These are phyloP conservation scores for Neodon shergylaensis DNA, from an alignment of 2,113 vertebrate species.

Conservation along the genomic window DNA sequence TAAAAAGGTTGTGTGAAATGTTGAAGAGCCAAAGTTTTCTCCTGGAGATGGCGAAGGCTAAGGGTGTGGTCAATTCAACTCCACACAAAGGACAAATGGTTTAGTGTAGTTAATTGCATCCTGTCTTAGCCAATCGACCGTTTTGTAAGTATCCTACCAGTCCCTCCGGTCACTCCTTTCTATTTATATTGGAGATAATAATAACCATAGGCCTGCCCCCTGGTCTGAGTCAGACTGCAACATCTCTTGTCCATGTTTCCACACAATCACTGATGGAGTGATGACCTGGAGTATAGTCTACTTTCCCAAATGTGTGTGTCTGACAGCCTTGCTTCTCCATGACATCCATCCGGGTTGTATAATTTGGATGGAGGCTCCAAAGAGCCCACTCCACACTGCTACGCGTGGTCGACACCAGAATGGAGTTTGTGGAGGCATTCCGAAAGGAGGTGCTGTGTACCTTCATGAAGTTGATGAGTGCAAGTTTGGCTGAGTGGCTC, in stretches of 20 bases:
- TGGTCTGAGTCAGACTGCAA: conserved; percentile 92
- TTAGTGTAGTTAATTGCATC: conserved; percentile 83
- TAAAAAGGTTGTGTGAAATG: conserved; percentile 95
- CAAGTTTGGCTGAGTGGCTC: conserved; percentile 90
- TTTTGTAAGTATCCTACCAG: conserved; percentile 90
- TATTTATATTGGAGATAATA: conserved; percentile 87
- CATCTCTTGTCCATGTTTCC: conserved; percentile 97
- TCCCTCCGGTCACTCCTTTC: conserved; percentile 90
- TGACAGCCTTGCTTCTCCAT: conserved; percentile 90
- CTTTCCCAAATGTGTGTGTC: conserved; percentile 91
- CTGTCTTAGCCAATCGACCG: conserved; percentile 90
- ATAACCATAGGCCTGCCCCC: conserved; percentile 91
- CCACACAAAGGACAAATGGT: conserved; percentile 95
- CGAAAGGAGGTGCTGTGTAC: conserved; percentile 89
- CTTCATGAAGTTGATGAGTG: conserved; percentile 91
- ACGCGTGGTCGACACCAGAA: conserved; percentile 97
- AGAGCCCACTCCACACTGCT: conserved; percentile 97
- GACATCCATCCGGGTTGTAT: conserved; percentile 95
- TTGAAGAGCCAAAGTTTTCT: conserved; percentile 94
- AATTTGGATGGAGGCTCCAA: conserved; percentile 91
- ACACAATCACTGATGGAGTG: conserved; percentile 91
- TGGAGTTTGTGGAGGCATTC: conserved; percentile 95
- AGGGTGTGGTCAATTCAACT: conserved; percentile 95
- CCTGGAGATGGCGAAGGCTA: conserved; percentile 92
- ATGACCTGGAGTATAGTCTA: conserved; percentile 94